Evolutionary conservation across 2,113 vertebrate species (phyloP), one percentile per base, ranked within the genome.

Genomic region (Lucifuga dentata): DNA sequence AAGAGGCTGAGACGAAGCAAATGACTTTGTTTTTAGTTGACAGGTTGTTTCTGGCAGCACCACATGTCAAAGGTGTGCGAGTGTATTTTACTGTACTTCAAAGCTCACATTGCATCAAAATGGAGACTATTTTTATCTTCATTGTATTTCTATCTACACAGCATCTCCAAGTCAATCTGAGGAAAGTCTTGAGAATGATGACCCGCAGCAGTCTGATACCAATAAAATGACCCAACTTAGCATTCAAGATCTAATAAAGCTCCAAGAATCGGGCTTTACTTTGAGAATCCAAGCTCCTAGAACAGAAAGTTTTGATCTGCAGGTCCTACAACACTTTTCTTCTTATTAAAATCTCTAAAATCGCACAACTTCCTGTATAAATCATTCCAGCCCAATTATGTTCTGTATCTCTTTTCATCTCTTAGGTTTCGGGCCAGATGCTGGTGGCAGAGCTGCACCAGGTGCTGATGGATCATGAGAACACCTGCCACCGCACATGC

Each of bases 381-480:
- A 24, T 32, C 35, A 0, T 24, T 40, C 36, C 1, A 11, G 26
- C 17, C 5, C 1, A 5, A 20, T n/a, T 29, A 5, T 3, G 7
- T 29, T 20, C 15, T 53, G 6, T 13, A 4, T 21, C 11, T 49
- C 9, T 48, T 24, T 35, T 26, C 20, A 6, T 1, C 51, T 55
- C 23, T 52, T 80, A 99, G 97, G 96, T 98, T 2, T 96, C 96
- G 16, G 93, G 95, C 12, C 95, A 97, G 90, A 95, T 96, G 87
- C 92, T 97, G 93, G 96, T 98, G 20, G 94, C 94, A 16, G 97
- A 99, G 88, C 95, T 99, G 68, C 96, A 97, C 78, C 97, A 98
- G 46, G 95, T 98, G 57, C 78, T 98, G 68, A 98, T 98, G 96
- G 96, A 99, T 82, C 93, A 95, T 0, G 95, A 98, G 76, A 91